Evolutionary conservation across 2,113 vertebrate species (phyloP), one percentile per base, ranked within the genome.

Genomic region (Balaeniceps rex): DNA sequence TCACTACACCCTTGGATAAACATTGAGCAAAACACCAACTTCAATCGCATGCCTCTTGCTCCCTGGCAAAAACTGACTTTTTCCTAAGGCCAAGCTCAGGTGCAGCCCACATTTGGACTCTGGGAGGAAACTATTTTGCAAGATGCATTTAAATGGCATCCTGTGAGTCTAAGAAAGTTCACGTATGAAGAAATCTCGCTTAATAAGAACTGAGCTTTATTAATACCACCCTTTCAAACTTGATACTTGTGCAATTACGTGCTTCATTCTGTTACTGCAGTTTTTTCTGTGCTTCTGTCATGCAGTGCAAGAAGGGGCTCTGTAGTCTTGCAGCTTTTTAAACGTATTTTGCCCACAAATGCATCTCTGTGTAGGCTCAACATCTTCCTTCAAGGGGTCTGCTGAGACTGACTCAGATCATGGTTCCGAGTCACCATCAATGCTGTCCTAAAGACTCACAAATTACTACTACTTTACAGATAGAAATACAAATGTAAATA

Each of bases 61-160:
- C 38, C 34, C 71, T 94, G 87, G 94, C 91, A 87, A 82, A 69
- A 72, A 82, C 22, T 21, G 31, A 93, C 70, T 80, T 93, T 96
- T 94, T 95, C 93, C 96, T 92, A 85, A 82, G 65, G 38, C 34
- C 3, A 3, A 90, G 77, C 57, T 87, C 82, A 84, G 51, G 64
- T 33, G 42, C 52, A 90, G 61, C 36, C 66, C n/a, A 42, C 26
- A 19, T 42, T 85, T 58, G 21, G 31, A 54, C 49, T 91, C 22
- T 64, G 77, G 49, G 88, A 91, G 83, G 92, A 93, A 95, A 85
- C 49, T 82, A 34, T 92, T 94, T 90, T 65, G 70, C 80, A 95
- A 85, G 74, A 49, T 72, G 31, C 34, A 46, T 76, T 94, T 83
- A 87, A 83, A 91, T 6, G 31, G 78, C 74, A 94, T 63, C 63